These are phyloP conservation scores for Tenualosa ilisha DNA, from an alignment of 2,797 vertebrate genomes.

Conservation along the genomic window DNA sequence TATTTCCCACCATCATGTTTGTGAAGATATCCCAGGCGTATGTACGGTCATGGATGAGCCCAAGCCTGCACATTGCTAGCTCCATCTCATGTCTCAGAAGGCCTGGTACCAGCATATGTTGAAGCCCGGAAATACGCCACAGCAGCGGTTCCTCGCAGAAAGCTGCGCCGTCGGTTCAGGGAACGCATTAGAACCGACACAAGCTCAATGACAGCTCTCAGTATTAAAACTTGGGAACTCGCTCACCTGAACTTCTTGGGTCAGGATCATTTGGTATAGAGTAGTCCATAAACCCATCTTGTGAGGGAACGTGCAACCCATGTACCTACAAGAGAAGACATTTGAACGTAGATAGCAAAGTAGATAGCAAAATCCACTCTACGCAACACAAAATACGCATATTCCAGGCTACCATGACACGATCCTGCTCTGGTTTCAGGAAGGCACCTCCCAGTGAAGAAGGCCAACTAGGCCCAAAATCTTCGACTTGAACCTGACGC, in stretches of 20 bases:
- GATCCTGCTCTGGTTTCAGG: constrained; percentile 57
- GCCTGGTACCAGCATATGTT: constrained; percentile 60
- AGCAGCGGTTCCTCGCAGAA: constrained; percentile 60
- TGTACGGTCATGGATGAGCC: constrained; percentile 73
- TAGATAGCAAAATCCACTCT: background rate
- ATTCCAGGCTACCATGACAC: constrained; percentile 63
- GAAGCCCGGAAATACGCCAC: constrained; percentile 14
- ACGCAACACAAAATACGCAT: background rate
- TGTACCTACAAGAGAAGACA: background rate
- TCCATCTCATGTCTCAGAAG: constrained; percentile 73
- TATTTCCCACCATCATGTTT: constrained; percentile 79
- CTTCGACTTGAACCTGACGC: constrained; percentile 54
- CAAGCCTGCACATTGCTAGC: constrained; percentile 71
- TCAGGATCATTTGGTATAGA: constrained; percentile 51
- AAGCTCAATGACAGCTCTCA: background rate
- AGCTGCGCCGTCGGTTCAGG: background rate
- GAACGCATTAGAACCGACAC: background rate
- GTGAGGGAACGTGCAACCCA: constrained; percentile 26
- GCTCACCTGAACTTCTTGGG: constrained; percentile 42
- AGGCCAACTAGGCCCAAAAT: constrained; percentile 29
- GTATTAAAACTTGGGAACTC: background rate
- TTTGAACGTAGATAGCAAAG: background rate
- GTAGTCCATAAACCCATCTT: constrained; percentile 64
- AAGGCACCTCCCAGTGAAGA: constrained; percentile 56
- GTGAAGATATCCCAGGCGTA: constrained; percentile 81